Base-by-base conservation (phyloP, 2,888 invertebrate genomes). In the Imbricaverruca yamaguchii region DNA sequence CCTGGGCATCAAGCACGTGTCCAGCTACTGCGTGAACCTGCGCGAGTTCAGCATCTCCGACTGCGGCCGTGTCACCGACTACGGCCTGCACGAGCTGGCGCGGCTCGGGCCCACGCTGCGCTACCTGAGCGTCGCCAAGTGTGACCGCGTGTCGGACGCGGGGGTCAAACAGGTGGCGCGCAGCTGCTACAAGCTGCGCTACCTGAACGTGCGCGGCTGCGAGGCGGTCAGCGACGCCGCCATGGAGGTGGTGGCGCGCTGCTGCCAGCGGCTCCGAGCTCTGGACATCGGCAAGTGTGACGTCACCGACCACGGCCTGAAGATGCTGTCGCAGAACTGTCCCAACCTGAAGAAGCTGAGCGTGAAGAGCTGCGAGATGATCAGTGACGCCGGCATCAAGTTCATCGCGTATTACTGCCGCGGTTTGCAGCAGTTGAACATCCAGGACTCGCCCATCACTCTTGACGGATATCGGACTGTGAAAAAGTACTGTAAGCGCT, bases 141-240 rank as follows among this genome's bases (percentile, higher is more conserved):
- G 97, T 88, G 95, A 95, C 84, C 93, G 93, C 87, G 86, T 97
- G 6, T 88, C 89, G 10, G 97, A 97, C 86, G 94, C 95, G 0
- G 96, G 96, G 0, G 89, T 97, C 4, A 91, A 94, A 84, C 94
- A 95, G 65, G 91, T 97, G 12, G 95, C 95, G 0, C 90, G 94
- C 67, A 91, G 94, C 82, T 97, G 97, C 86, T 94, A 94, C 87
- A 95, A 95, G 80, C 81, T 84, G 53, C 86, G 89, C 7, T 97
- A 97, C 87, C 89, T 97, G 81, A 97, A 97, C 87, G 94, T 95
- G 0, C 90, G 97, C 79, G 96, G 96, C 12, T 97, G 96, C 86
- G 96, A 96, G 84, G 96, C 95, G 0, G 92, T 97, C 6, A 95
- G 95, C n/a, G 97, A 97, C 86, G 95, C 94, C 86, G 94, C 95